Conservation (phyloP, 2,888 invertebrate genomes). For the Oxytorus armatus region DNA sequence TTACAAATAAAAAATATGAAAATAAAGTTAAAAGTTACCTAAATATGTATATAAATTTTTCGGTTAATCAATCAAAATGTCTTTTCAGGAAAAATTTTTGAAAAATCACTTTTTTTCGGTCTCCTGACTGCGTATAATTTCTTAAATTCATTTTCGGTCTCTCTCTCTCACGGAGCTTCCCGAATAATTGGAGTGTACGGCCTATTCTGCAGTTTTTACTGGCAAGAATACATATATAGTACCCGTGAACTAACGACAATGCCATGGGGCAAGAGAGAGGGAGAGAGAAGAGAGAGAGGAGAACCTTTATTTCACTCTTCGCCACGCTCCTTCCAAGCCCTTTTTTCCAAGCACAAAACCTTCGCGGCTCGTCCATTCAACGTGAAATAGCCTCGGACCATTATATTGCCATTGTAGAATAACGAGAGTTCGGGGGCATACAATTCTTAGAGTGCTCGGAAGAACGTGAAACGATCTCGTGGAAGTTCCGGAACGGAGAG, state of each 20-base stretch:
- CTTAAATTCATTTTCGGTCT: too few relatives aligned
- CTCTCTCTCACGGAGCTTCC: not conserved
- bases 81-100: too few relatives aligned
- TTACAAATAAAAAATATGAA: too few relatives aligned
- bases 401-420: constrained; percentile 78
- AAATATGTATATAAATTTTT: too few relatives aligned
- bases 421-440: constrained; percentile 67
- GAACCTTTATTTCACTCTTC: constrained; percentile 52
- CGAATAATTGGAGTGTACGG: not conserved
- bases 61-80: too few relatives aligned
- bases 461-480: constrained; percentile 38
- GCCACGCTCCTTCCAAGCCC: constrained; percentile 35
- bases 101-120: too few relatives aligned
- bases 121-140: too few relatives aligned
- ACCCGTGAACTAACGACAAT: constrained; percentile 36
- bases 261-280: constrained; percentile 36
- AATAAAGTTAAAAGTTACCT: too few relatives aligned
- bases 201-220: constrained; percentile 3
- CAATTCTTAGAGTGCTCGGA: constrained; percentile 58
- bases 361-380: constrained; percentile 52
- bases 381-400: constrained; percentile 46
- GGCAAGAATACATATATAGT: not conserved
- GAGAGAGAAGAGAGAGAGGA: not conserved
- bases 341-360: constrained; percentile 46
- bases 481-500: constrained; percentile 20